Evolutionary conservation across 2,797 vertebrate species (phyloP).

Genomic region (Triplophysa yarkandensis): DNA sequence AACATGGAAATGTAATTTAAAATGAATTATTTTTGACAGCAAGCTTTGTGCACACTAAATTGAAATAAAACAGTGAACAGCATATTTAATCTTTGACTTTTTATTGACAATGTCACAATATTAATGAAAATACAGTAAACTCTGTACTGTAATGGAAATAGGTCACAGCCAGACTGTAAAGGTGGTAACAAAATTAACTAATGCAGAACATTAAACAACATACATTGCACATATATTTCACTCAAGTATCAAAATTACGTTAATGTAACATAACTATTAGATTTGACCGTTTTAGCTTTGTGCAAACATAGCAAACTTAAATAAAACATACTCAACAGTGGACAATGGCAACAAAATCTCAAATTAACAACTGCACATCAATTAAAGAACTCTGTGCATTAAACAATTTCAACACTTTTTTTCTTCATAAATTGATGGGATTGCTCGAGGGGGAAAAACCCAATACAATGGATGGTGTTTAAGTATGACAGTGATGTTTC

Average conservation of each 20-base stretch:
- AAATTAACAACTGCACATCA: no score
- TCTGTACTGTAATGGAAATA: not conserved
- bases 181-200: not conserved
- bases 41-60: no score
- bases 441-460: no score
- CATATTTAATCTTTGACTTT: not conserved
- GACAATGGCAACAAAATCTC: no score
- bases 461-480: no score
- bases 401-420: no score
- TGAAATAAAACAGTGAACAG: no score
- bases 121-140: no score
- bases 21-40: not conserved
- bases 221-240: not conserved
- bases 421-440: no score
- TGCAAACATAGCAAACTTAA: not conserved
- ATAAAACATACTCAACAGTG: not conserved
- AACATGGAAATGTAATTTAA: no score
- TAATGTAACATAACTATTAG: no score
- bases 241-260: not conserved
- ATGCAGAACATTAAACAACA: not conserved
- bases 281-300: not conserved
- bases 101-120: not conserved
- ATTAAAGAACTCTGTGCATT: no score
- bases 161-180: not conserved
- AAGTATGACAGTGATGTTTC: not conserved